Conservation (phyloP, 2,888 invertebrate species). For the Argyresthia albistria region DNA sequence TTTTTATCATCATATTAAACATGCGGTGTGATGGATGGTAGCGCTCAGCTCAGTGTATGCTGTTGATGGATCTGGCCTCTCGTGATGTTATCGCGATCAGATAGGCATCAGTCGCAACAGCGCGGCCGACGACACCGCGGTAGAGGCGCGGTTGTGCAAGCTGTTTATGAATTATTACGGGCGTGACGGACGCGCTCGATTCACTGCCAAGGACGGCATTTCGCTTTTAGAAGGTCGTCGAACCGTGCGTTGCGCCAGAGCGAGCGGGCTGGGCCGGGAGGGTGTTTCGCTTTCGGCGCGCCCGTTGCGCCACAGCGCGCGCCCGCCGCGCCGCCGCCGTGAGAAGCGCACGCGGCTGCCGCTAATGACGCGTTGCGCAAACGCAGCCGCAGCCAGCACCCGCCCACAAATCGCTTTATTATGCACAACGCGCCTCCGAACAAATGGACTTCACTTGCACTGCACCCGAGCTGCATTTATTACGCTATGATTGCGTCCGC, state of each 20-base stretch:
- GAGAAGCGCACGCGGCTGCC: constrained; percentile 4
- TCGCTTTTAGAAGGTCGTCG: constrained; percentile 48
- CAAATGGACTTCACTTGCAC: constrained; percentile 24
- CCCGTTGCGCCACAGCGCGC: constrained; percentile 6
- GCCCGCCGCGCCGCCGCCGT: constrained; percentile 5
- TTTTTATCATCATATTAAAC: neutral
- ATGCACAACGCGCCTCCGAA: constrained; percentile 43
- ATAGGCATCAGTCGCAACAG: constrained; percentile 11
- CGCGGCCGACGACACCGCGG: constrained; percentile 14
- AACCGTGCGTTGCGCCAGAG: constrained; percentile 31
- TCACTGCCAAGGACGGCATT: constrained; percentile 57
- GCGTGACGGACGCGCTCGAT: constrained; percentile 37
- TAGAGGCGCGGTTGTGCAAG: constrained; percentile 34
- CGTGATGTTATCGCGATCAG: neutral
- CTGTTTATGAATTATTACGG: constrained; percentile 42
- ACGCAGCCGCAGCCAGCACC: constrained; percentile 13
- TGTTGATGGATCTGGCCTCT: neutral
- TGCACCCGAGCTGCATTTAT: constrained; percentile 22
- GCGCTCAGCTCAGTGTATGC: neutral
- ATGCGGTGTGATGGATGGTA: neutral
- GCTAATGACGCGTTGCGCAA: constrained; percentile 32
- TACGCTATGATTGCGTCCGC: constrained; percentile 16
- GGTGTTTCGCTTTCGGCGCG: constrained; percentile 25
- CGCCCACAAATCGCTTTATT: constrained; percentile 42
- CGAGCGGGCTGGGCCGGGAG: constrained; percentile 8